These are phyloP conservation scores for Umimayanthus chanpuru DNA, from an alignment of 92 coral and sea anemone species.

Conservation along the genomic window DNA sequence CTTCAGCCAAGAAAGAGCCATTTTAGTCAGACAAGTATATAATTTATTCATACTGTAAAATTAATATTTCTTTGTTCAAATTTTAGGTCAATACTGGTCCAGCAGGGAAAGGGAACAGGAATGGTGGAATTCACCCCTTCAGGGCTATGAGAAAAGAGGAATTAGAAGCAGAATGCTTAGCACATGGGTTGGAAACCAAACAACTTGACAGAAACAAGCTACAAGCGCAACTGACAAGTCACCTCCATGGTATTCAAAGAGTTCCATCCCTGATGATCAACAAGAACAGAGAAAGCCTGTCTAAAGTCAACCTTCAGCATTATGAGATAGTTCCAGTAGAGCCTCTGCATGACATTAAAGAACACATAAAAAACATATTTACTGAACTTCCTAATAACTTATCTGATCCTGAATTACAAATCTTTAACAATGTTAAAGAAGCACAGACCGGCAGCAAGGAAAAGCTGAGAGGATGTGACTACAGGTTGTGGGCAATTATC, in stretches of 20 bases:
- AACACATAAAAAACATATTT: slow-evolving; percentile 36
- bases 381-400: slow-evolving; percentile 44
- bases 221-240: slow-evolving; percentile 11
- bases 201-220: slow-evolving; percentile 7
- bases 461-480: slow-evolving; percentile 38
- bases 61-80: background rate
- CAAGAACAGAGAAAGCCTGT: background rate
- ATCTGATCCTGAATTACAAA: background rate
- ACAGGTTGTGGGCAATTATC: slow-evolving; percentile 26
- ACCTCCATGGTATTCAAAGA: slow-evolving; percentile 46
- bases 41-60: background rate
- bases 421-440: slow-evolving; percentile 31
- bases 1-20: too few species aligned
- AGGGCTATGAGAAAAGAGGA: slow-evolving; percentile 34
- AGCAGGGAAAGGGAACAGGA: slow-evolving; percentile 35
- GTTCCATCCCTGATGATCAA: slow-evolving; percentile 46
- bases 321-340: slow-evolving; percentile 50
- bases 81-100: slow-evolving; percentile 30
- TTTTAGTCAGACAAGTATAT: background rate
- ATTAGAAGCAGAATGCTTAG: slow-evolving; percentile 25
- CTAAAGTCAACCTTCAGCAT: slow-evolving; percentile 27
- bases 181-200: slow-evolving; percentile 10
- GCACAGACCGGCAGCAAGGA: slow-evolving; percentile 22
- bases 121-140: slow-evolving; percentile 47
- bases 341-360: slow-evolving; percentile 48